These are phyloP conservation scores for Caenorhabditis remanei DNA, from an alignment of 1,140 invertebrate species.

Conservation along the genomic window DNA sequence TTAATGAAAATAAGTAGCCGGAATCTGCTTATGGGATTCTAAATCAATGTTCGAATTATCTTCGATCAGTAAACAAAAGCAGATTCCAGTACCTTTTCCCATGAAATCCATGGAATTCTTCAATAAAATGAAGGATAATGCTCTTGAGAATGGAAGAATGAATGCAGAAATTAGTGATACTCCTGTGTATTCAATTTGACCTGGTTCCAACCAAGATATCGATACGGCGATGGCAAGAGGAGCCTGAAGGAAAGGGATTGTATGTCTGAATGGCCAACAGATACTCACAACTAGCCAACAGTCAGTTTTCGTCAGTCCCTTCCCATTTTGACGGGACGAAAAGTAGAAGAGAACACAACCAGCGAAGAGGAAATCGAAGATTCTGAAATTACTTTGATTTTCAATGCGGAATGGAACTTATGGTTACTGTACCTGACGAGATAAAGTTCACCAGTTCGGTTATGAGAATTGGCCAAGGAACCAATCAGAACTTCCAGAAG, in stretches of 20 bases:
- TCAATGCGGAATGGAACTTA: background rate
- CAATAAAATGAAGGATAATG: conserved; percentile 38
- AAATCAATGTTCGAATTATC: too few species aligned
- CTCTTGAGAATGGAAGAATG: conserved; percentile 57
- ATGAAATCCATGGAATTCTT: conserved; percentile 50
- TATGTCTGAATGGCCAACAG: background rate
- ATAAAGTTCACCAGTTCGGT: conserved; percentile 63
- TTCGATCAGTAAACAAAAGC: too few species aligned
- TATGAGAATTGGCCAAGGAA: conserved; percentile 63
- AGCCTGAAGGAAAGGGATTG: conserved; percentile 24
- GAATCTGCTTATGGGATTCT: too few species aligned
- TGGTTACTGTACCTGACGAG: conserved; percentile 56
- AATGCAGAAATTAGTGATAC: conserved; percentile 55
- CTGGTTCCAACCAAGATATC: conserved; percentile 62
- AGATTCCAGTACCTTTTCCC: background rate
- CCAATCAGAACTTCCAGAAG: conserved; percentile 54
- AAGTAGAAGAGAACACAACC: conserved; percentile 33
- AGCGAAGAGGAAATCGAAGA: conserved; percentile 63
- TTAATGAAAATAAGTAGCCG: background rate
- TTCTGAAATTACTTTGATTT: conserved; percentile 8
- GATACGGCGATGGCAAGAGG: conserved; percentile 57
- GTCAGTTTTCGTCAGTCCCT: background rate
- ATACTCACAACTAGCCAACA: conserved; percentile 29
- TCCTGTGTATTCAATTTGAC: conserved; percentile 63
- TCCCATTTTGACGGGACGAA: conserved; percentile 9